A percentile compares a stretch with the other conserved stretches of the same genome.
These are phyloP conservation scores for Drosophila algonquin DNA, from an alignment of 2,888 invertebrate genomes.

Conservation along the genomic window DNA sequence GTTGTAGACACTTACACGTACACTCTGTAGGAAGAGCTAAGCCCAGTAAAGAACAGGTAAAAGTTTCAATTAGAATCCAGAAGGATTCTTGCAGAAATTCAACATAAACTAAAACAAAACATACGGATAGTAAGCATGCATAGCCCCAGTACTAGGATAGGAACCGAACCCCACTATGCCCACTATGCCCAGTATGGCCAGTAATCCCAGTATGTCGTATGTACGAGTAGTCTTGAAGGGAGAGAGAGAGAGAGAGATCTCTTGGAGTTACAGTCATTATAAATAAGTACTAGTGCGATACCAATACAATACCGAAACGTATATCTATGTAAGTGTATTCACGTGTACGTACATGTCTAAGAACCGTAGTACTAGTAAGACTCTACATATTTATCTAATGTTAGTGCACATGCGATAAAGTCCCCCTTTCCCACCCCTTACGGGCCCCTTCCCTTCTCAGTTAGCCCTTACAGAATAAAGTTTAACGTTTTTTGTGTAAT, in stretches of 20 bases:
- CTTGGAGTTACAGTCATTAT: conserved; percentile 49
- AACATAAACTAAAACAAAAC: conserved; percentile 3
- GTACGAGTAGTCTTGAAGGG: conserved; percentile 31
- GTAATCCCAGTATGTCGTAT: no score
- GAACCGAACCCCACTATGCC: not conserved
- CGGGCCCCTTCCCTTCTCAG: conserved; percentile 11
- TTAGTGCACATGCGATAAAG: conserved; percentile 58
- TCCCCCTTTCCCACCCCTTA: not conserved
- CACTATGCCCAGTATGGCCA: no score
- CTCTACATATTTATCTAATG: conserved; percentile 69
- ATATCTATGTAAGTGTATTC: conserved; percentile 57
- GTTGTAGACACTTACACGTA: conserved; percentile 34
- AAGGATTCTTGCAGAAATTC: not conserved
- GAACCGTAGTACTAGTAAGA: conserved; percentile 66
- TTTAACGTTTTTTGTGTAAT: conserved; percentile 57
- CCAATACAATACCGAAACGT: conserved; percentile 33
- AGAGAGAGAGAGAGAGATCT: conserved; percentile 9
- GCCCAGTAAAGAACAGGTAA: conserved; percentile 17
- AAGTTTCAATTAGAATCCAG: not conserved
- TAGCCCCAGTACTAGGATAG: conserved; percentile 33
- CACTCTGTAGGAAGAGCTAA: conserved; percentile 17
- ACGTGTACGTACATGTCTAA: conserved; percentile 67
- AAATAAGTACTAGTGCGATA: conserved; percentile 19
- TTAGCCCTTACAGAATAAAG: conserved; percentile 34
- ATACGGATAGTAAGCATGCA: conserved; percentile 24